Base-by-base conservation (phyloP, 2,113 vertebrate species). In the Spilogale gracilis region DNA sequence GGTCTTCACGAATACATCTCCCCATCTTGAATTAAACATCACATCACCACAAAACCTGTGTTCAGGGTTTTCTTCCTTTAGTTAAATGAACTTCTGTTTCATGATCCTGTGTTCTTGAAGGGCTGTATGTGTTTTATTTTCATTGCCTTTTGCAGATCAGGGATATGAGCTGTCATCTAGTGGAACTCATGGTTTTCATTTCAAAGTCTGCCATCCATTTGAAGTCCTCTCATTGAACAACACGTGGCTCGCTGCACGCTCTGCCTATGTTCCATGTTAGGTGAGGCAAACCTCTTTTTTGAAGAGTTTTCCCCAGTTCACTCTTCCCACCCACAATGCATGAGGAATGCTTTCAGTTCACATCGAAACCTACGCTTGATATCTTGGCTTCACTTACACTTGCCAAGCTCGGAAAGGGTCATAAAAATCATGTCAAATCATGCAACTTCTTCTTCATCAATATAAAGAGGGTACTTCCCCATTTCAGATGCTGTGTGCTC, bases 181-280 rank as follows among this genome's bases (percentile, higher is more conserved):
- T n/a, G 9, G 50, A 50, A 30, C 32, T 23, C 5, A 6, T 6
- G 32, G 30, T 84, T 52, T 63, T 17, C 5, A 12, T 23, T 12
- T 13, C 17, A 4, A 25, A 8, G 17, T n/a, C 13, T 71, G 0
- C 21, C 25, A 3, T 27, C 3, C 5, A 7, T n/a, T 20, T 20
- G 4, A 0, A 0, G 13, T 32, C 18, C 0, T 58, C 2, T 38
- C 2, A 4, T 5, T 5, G 0, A 11, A 27, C 10, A 2, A 7
- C 5, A 0, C 8, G 3, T 2, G 52, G 17, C 9, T 48, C 4
- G 0, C 38, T 0, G 0, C 1, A 17, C 12, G 9, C 12, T 45
- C 18, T n/a, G n/a, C 27, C 32, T 5, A 56, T 1, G 5, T 6
- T 23, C 48, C 12, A 2, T 17, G 21, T 45, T n/a, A 61, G 69